Base-by-base conservation (phyloP, 92 coral and sea anemone species). In the Isaurus tuberculatus region DNA sequence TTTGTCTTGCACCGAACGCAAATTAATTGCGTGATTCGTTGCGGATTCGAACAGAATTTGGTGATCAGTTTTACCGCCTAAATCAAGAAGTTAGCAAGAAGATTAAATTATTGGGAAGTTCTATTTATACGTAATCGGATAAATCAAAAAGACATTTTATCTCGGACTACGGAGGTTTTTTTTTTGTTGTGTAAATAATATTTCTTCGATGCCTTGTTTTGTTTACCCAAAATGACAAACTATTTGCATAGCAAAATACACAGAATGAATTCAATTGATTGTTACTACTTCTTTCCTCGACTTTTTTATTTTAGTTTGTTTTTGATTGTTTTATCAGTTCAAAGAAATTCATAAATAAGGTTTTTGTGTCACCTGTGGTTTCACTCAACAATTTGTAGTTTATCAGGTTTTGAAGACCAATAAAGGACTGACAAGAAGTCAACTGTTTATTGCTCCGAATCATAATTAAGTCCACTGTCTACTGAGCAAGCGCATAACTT, bases 171-270 rank as follows among this genome's bases (percentile, higher is more conserved):
- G 17, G 17, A n/a, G 26, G 17, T 1, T 16, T 16, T 22, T 32
- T 36, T 57, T 34, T 32, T 77, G 82, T 63, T 34, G 82, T 34
- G 55, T 75, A 75, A 75, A 57, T 75, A 58, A 51, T 75, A 55
- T 75, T 57, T 75, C 70, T 30, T 32, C 70, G 51, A 57, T 77
- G 82, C 28, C 69, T 49, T 58, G 36, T 58, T 4, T 63, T 77
- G 46, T 77, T 77, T 77, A 58, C 70, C 33, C 82, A 57, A 63
- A 20, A 4, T 77, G 68, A 72, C 78, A 8, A 77, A 16, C 30
- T 58, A 16, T 77, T 58, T 58, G 48, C 36, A 26, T 16, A 58
- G 36, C 27, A 58, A 57, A 4, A 67, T 40, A 77, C 48, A 22
- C 70, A 29, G 32, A 27, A 28, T 27, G 11, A 29, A 29, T 25